phyloP scores from a whole-genome alignment of 2,113 vertebrate species.

The Entosphenus tridentatus region DNA sequence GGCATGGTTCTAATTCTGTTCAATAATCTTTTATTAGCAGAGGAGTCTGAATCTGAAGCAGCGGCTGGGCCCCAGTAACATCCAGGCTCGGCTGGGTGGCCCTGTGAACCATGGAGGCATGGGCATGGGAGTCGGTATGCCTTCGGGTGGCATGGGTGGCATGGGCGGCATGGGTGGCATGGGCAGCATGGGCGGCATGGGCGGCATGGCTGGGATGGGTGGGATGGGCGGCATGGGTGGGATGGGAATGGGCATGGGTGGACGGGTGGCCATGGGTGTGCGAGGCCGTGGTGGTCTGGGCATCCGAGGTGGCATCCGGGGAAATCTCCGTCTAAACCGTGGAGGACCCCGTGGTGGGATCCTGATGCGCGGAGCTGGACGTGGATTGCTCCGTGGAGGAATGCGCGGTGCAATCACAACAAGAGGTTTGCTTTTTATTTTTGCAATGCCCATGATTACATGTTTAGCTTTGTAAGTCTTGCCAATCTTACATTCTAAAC shows the following conservation, averaged over 20 bases:
- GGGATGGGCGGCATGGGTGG: slow-evolving; percentile 44
- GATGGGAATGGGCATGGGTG: not conserved
- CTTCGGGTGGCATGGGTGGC: slow-evolving; percentile 35
- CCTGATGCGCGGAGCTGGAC: too few relatives aligned
- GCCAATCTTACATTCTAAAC: too few relatives aligned
- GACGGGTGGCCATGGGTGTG: not conserved
- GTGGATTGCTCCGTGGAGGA: too few relatives aligned
- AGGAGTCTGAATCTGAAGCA: slow-evolving; percentile 93
- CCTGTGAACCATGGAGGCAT: slow-evolving; percentile 27
- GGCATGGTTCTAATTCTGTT: not conserved
- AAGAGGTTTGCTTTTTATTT: too few relatives aligned
- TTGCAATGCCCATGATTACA: too few relatives aligned
- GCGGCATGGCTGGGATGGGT: slow-evolving; percentile 35
- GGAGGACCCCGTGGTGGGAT: too few relatives aligned
- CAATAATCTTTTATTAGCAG: slow-evolving; percentile 9
- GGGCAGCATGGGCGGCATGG: slow-evolving; percentile 44
- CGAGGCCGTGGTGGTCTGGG: not conserved
- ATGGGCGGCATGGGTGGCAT: slow-evolving; percentile 38
- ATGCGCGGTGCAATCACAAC: too few relatives aligned
- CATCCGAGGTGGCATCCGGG: not conserved
- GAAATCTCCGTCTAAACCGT: too few relatives aligned
- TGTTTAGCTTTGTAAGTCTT: too few relatives aligned
- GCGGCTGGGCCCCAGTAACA: slow-evolving; percentile 84
- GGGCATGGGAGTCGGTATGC: slow-evolving; percentile 16
- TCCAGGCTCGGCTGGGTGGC: slow-evolving; percentile 74